Evolutionary conservation across 2,113 vertebrate genomes (phyloP), one percentile per base, ranked within the genome.

Genomic region (Calidris pugnax): DNA sequence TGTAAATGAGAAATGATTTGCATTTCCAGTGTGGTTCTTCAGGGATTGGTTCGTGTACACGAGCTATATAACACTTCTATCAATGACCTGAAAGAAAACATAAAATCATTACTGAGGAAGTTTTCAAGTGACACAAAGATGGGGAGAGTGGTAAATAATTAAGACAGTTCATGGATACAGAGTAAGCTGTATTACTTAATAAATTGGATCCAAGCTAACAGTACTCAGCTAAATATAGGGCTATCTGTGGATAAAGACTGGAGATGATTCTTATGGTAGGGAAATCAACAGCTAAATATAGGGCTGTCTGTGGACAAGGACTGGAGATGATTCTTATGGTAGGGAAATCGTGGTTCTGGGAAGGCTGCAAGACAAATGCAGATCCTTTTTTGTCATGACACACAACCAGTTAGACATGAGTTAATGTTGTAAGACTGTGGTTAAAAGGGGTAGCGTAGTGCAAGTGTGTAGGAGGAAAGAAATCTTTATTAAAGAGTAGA

Each of bases 1-100:
- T 94, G 79, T 97, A 92, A 96, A 95, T 93, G 92, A 92, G 92
- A 90, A 95, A 72, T 89, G 5, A 95, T 95, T 94, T 97, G 77
- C 88, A 92, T 97, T 97, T 95, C 79, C 80, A 90, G 68, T 16
- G 4, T 84, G 67, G 76, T 93, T 96, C 92, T 95, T 94, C 47
- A 53, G 87, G 87, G 82, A 80, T 88, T 84, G 90, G 96, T 90
- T 95, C 3, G 1, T 64, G 39, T 84, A 69, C 55, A 32, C 68
- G 83, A 94, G 82, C 59, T 86, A 14, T 84, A 33, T 90, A 94
- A 93, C 90, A 79, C 81, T 79, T 75, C 48, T 92, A 86, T 57
- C 88, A 95, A 56, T 78, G 79, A 88, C 37, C 87, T 89, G 79
- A 86, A 94, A 95, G 78, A 95, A 94, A 96, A 93, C 72, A 83